A percentile compares a stretch with the other conserved stretches of the same genome.
phyloP scores from a whole-genome alignment of 2,888 invertebrate species.

The Pardosa pseudoannulata region DNA sequence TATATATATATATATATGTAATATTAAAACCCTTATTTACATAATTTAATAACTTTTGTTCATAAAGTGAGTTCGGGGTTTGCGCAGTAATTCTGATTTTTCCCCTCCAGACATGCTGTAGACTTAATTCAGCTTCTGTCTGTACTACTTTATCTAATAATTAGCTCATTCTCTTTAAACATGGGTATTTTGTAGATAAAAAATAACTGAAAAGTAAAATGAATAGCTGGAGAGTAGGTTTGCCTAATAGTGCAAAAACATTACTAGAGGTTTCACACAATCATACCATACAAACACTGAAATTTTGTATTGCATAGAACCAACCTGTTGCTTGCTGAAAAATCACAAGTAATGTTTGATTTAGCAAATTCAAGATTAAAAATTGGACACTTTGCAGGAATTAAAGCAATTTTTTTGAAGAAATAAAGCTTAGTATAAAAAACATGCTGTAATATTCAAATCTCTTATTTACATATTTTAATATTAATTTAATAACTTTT shows the following conservation, averaged over 20 bases:
- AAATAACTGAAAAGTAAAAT: conserved; percentile 24
- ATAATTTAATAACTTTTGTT: no score
- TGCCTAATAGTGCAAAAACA: conserved; percentile 37
- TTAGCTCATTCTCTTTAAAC: no score
- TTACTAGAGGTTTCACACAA: conserved; percentile 21
- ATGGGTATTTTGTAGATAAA: conserved; percentile 32
- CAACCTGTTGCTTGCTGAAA: background rate
- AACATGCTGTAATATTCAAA: no score
- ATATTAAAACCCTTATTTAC: no score
- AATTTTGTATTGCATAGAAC: conserved; percentile 18
- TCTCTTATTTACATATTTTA: no score
- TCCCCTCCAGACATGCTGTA: no score
- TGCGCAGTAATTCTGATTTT: no score
- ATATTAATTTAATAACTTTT: no score
- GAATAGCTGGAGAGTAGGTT: conserved; percentile 31
- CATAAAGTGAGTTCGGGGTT: no score
- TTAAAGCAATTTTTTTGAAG: background rate
- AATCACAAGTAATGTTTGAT: background rate
- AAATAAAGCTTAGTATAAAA: background rate
- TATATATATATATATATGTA: no score
- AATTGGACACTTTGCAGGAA: background rate
- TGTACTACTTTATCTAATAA: no score
- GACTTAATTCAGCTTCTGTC: no score
- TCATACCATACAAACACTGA: conserved; percentile 5
- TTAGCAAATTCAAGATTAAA: background rate